Percentiles rank a stretch among this genome's conserved stretches.
phyloP scores from a whole-genome alignment of 2,797 vertebrate genomes.

The Zalophus californianus region DNA sequence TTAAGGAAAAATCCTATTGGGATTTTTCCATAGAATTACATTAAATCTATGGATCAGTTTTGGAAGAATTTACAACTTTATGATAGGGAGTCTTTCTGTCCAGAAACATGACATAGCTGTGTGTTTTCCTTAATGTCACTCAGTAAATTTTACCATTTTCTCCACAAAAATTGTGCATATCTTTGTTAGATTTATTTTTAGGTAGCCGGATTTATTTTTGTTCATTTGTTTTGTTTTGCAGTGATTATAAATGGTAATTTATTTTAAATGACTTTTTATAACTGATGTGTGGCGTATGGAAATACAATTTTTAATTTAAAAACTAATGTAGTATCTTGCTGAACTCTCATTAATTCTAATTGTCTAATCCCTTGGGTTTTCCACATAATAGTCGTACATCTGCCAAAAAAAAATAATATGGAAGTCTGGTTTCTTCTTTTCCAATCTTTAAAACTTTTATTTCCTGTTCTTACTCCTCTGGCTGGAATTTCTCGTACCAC shows the following conservation, averaged over 20 bases:
- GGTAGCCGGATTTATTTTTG: not conserved
- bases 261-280: conserved; percentile 27
- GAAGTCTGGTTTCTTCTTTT: conserved; percentile 1
- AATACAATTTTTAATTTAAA: not conserved
- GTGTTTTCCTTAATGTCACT: not conserved
- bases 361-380: conserved; percentile 18
- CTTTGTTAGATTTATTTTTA: not conserved
- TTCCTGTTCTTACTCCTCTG: conserved; percentile 3
- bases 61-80: not conserved
- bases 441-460: not conserved
- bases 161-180: not conserved
- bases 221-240: not conserved
- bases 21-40: not conserved
- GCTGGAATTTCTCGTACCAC: not conserved
- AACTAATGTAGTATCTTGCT: not conserved
- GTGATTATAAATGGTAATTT: not conserved
- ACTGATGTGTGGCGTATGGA: not conserved
- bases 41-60: not conserved
- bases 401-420: not conserved
- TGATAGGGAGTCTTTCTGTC: not conserved
- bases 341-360: not conserved
- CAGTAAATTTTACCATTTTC: not conserved
- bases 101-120: not conserved
- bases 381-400: not conserved
- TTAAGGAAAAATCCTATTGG: not conserved